Conservation (phyloP, 2,113 vertebrate species). For the Gallinago undulata region DNA sequence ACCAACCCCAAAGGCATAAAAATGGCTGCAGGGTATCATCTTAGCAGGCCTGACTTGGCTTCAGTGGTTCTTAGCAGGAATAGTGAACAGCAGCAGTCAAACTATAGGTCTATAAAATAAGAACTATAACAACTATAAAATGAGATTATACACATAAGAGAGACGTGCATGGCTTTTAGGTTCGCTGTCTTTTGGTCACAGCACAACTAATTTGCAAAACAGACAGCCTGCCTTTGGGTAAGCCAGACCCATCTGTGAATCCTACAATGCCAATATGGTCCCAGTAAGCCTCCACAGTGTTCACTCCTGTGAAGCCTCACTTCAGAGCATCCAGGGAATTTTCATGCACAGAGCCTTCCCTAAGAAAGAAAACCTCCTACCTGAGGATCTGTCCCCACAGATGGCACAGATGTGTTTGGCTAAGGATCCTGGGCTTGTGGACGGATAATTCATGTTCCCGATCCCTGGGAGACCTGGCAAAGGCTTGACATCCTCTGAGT, state of each 20-base stretch:
- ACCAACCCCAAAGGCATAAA: background rate
- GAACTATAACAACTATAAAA: too few relatives aligned
- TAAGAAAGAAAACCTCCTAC: constrained; percentile 65
- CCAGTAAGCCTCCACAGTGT: accelerated
- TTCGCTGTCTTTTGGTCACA: background rate
- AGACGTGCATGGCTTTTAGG: background rate
- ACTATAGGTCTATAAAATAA: background rate
- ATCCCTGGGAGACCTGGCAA: constrained; percentile 83
- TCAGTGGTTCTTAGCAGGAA: background rate
- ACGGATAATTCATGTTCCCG: constrained; percentile 86
- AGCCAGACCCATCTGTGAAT: background rate
- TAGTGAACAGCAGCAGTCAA: background rate
- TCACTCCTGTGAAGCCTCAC: background rate
- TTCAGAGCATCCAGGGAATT: background rate
- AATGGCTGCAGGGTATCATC: background rate
- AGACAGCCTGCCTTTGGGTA: background rate
- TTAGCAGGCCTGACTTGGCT: background rate
- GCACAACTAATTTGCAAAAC: background rate
- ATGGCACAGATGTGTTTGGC: constrained; percentile 97
- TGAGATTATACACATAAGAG: background rate
- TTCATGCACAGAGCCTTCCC: background rate
- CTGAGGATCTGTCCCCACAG: constrained; percentile 96
- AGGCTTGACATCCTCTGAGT: constrained; percentile 91
- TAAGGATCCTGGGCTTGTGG: constrained; percentile 87
- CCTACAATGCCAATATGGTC: background rate